Base-by-base conservation (phyloP, 2,113 vertebrate species). In the Thunnus maccoyii region DNA sequence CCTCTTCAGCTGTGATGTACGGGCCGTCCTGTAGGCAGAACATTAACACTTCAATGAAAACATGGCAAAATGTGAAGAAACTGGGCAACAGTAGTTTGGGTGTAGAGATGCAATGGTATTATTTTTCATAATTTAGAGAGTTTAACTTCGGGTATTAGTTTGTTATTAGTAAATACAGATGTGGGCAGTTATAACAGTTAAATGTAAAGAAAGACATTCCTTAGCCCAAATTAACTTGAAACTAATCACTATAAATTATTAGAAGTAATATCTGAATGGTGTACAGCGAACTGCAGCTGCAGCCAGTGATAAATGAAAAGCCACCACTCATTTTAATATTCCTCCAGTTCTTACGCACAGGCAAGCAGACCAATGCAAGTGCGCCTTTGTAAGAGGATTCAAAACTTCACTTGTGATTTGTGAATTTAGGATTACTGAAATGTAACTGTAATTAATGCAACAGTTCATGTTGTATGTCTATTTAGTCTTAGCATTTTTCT, bases 1-100 rank as follows among this genome's bases (percentile, higher is more conserved):
- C 99, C 91, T 99, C 99, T 86, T 99, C 99, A 0, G 99, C 99
- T 11, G 99, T 99, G 93, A 99, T 99, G 93, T 99, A 99, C 11
- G 99, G 99, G 0, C 99, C 99, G 15, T 99, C 99, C 99, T 99
- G 89, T 5, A 54, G 22, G 12, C 1, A 84, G n/a, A 85, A 76
- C 54, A 80, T 47, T n/a, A 36, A 15, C 27, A 76, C 22, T 16
- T 50, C 1, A 71, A 65, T 56, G 55, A 46, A 52, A 32, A 72
- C 3, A 60, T 8, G 13, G 16, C 17, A 84, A 62, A 44, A 41
- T 5, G 5, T 15, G 5, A 30, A 32, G 18, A 12, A 22, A 12
- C 7, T 36, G 0, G 55, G 4, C 10, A 10, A 10, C 5, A 10
- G 1, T n/a, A 1, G 14, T 12, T 36, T 55, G 3, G 7, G 32